These are phyloP conservation scores for Sarcoramphus papa DNA, from an alignment of 2,797 vertebrate genomes.

Conservation along the genomic window DNA sequence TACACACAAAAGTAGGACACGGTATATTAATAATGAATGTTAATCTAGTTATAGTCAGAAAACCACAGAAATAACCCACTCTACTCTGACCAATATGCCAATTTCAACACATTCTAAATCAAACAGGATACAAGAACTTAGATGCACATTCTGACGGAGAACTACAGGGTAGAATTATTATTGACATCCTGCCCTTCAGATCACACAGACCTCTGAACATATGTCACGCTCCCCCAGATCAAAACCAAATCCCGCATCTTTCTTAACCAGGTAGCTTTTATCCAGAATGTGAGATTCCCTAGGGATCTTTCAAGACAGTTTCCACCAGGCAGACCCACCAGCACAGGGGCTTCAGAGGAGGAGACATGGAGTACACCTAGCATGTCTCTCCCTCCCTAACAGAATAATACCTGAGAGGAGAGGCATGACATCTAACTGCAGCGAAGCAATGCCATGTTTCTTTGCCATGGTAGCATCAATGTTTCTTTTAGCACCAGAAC, in stretches of 20 bases:
- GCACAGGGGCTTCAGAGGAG: not conserved
- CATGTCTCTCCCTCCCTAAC: not conserved
- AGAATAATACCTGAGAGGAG: conserved; percentile 77
- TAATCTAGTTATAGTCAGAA: not conserved
- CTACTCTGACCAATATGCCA: not conserved
- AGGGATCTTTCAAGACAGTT: not conserved
- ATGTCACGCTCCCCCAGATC: too few relatives aligned
- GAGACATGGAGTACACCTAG: not conserved
- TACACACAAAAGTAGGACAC: not conserved
- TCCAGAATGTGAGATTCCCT: not conserved
- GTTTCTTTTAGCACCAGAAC: not conserved
- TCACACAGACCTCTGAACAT: not conserved
- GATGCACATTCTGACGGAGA: not conserved
- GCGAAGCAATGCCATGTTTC: conserved; percentile 15
- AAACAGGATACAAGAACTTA: not conserved
- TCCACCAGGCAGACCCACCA: not conserved
- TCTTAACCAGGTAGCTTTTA: not conserved
- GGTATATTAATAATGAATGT: not conserved
- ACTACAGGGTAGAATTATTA: not conserved
- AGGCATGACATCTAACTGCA: conserved; percentile 61
- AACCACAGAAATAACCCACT: not conserved
- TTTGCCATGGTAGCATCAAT: not conserved
- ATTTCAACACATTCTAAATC: not conserved
- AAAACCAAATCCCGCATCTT: not conserved
- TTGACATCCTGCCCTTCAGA: not conserved